Conservation (phyloP, 2,113 vertebrate genomes). For the Syngnathus floridae region DNA sequence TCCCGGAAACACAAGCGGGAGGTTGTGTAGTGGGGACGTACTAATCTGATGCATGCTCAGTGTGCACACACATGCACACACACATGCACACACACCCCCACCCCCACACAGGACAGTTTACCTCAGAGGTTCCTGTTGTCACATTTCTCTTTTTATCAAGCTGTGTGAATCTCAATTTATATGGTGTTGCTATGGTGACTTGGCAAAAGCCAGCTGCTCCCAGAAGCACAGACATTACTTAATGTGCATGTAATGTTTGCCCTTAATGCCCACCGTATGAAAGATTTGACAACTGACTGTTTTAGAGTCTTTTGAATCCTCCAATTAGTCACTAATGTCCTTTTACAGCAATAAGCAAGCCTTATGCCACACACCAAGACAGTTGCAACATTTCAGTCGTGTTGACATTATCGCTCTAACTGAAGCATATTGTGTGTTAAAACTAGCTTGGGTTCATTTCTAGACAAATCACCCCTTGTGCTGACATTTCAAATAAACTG, state of each 20-base stretch:
- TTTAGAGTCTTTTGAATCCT: conserved; percentile 25
- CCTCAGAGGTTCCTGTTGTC: conserved; percentile 50
- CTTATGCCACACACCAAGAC: neutral
- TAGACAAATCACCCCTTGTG: neutral
- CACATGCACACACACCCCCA: conserved; percentile 3
- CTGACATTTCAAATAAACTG: neutral
- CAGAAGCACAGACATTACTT: conserved; percentile 45
- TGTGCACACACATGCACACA: neutral
- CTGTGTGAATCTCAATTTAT: conserved; percentile 46
- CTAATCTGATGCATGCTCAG: conserved; percentile 12
- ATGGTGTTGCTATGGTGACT: conserved; percentile 66
- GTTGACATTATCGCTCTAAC: neutral
- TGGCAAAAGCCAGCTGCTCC: conserved; percentile 50
- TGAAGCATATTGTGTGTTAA: neutral
- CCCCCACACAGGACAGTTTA: conserved; percentile 6
- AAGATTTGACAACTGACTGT: conserved; percentile 40
- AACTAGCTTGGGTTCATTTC: neutral
- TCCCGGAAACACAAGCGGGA: conserved; percentile 16
- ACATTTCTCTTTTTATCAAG: conserved; percentile 54
- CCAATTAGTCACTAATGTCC: conserved; percentile 15
- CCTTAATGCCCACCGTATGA: conserved; percentile 30
- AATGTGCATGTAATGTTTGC: conserved; percentile 37
- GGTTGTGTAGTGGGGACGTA: conserved; percentile 3
- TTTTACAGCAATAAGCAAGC: neutral
- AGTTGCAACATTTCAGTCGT: neutral